Base-by-base conservation (phyloP, 2,113 vertebrate species). In the Nasalis larvatus region DNA sequence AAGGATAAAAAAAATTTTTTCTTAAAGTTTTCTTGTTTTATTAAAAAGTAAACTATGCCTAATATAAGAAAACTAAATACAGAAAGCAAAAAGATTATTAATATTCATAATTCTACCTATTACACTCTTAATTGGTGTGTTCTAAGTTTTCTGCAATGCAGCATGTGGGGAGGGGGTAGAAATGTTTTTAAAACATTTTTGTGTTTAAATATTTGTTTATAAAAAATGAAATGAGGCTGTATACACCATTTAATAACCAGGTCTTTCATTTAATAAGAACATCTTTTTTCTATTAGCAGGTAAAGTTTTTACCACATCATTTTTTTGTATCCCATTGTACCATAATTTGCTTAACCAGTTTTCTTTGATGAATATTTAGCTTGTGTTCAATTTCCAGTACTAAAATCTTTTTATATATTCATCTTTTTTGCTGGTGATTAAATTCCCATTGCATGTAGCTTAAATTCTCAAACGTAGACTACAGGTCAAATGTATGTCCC, bases 11-110 rank as follows among this genome's bases (percentile, higher is more conserved):
- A 0, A 52, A 40, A 21, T 78, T 89, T 14, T 56, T 82, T 42
- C 37, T 12, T 82, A 58, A n/a, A 40, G 2, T 42, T 84, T 77
- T 14, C 10, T 20, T 73, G 60, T 54, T 71, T 37, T 16, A 49
- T 35, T 66, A 45, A 84, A 90, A 88, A 89, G 85, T 35, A 96
- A 81, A 89, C 35, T 81, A 71, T 83, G 27, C 80, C 42, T 96
- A 9, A 66, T 86, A 93, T 5, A 93, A 69, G 73, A 77, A 86
- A 78, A 56, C 6, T 78, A 58, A 96, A 82, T 84, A 89, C 0
- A 89, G 12, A 32, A 88, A 90, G n/a, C 52, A 84, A 49, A 83
- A 91, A n/a, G 2, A 86, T 85, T 40, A 27, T 68, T 71, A 66
- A 49, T 56, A 56, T 80, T 87, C 20, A 81, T 86, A 92, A 69